phyloP scores from a whole-genome alignment of 2,888 invertebrate species.

The Hermaeophaga mercurialis region DNA sequence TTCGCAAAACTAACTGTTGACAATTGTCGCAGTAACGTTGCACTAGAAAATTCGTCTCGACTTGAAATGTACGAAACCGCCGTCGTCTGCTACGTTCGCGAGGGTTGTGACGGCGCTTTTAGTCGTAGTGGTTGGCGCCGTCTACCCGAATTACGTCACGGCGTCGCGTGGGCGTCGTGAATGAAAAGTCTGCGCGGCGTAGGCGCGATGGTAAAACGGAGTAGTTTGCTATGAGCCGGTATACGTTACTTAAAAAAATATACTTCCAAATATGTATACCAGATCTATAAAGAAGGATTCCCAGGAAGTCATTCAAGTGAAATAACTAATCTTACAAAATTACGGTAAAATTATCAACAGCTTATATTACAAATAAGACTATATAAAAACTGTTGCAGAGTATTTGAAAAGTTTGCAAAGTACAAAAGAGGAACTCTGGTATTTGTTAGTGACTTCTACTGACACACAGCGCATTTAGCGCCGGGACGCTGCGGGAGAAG shows the following conservation, averaged over 20 bases:
- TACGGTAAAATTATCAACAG: too few species aligned
- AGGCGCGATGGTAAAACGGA: slow-evolving; percentile 42
- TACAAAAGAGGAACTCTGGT: too few species aligned
- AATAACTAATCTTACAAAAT: too few species aligned
- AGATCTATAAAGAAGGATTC: too few species aligned
- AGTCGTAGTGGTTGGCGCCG: slow-evolving; percentile 50
- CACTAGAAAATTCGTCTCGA: slow-evolving; percentile 14
- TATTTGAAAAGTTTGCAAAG: too few species aligned
- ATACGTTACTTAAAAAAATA: background rate
- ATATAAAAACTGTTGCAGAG: too few species aligned
- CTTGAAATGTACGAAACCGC: slow-evolving; percentile 3
- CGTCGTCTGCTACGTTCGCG: slow-evolving; percentile 13
- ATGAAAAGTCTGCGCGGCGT: slow-evolving; percentile 51
- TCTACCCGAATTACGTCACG: slow-evolving; percentile 65
- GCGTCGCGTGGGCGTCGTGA: slow-evolving; percentile 57
- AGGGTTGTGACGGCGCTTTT: slow-evolving; percentile 22
- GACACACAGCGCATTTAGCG: slow-evolving; percentile 22
- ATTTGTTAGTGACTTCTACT: background rate
- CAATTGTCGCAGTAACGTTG: background rate
- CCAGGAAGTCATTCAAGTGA: too few species aligned
- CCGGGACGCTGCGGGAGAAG: slow-evolving; percentile 32
- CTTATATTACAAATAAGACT: too few species aligned
- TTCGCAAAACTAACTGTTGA: background rate
- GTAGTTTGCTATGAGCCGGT: slow-evolving; percentile 39
- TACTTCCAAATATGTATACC: too few species aligned